Base-by-base conservation (phyloP, 2,113 vertebrate genomes). In the Glaucidium brasilianum region DNA sequence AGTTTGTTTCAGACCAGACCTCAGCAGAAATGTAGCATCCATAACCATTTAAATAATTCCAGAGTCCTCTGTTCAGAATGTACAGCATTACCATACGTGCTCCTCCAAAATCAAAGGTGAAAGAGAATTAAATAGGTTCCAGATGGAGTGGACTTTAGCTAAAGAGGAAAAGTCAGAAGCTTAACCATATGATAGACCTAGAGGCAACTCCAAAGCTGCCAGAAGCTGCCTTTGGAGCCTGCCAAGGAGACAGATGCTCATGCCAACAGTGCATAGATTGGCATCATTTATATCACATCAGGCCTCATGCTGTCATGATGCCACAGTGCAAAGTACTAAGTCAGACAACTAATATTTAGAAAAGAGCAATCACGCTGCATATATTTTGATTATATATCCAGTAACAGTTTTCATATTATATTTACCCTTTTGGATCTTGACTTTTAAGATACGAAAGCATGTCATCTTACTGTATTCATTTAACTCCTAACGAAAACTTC, bases 191-290 rank as follows among this genome's bases (percentile, higher is more conserved):
- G 97, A 97, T 35, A 96, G 92, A 95, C 95, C 96, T 96, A 67
- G 90, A 96, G 95, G 96, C 96, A 91, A 94, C 35, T 96, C 86
- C 92, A 94, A 59, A 97, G 92, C 95, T 97, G 96, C 96, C 91
- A 97, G 91, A 67, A 97, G 8, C 69, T 96, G 79, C 94, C 67
- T 96, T 94, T 92, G 86, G 93, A 94, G 79, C 79, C 62, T 97
- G 97, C 96, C 97, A 97, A 97, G 94, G 92, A 97, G 95, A 92
- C 97, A 97, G 95, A 92, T 97, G 97, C 91, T 74, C 32, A n/a
- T 93, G 97, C 94, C 97, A 97, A 89, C 95, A 89, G 96, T 69
- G 94, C 79, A 89, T 87, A 96, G 93, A 96, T 93, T 93, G 94
- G 95, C 94, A 96, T 88, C 85, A 83, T 91, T 95, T 96, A 94